A percentile compares a stretch with the other conserved stretches of the same genome.
Conservation (phyloP, 2,113 vertebrate genomes). For the Oreochromis tanganicae region DNA sequence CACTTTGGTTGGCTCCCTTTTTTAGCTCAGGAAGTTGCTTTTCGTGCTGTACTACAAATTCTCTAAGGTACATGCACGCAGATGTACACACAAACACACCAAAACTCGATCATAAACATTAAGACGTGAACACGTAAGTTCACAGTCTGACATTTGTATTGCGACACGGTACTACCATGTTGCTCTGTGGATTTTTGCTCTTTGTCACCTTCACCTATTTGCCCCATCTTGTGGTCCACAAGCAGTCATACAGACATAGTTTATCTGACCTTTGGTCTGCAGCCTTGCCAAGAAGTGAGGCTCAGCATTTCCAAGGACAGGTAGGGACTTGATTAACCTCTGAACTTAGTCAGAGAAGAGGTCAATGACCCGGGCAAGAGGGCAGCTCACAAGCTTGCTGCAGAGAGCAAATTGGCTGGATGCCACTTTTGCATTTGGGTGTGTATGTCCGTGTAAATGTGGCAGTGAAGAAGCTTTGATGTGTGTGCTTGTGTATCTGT, state of each 20-base stretch:
- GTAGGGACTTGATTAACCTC: conserved; percentile 72
- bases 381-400: conserved; percentile 52
- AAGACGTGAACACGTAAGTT: conserved; percentile 1
- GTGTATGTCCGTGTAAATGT: conserved; percentile 5
- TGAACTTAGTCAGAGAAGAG: conserved; percentile 62
- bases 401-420: conserved; percentile 46
- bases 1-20: neutral
- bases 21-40: neutral
- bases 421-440: conserved; percentile 33
- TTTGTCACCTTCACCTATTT: conserved; percentile 59
- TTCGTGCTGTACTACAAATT: conserved; percentile 49
- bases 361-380: conserved; percentile 56
- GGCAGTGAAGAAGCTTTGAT: neutral
- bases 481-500: neutral
- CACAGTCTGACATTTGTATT: conserved; percentile 50
- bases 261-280: conserved; percentile 60
- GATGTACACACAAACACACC: conserved; percentile 7
- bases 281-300: conserved; percentile 41
- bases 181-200: conserved; percentile 25
- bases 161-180: conserved; percentile 8
- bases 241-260: conserved; percentile 64
- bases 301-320: conserved; percentile 68
- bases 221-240: conserved; percentile 32
- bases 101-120: conserved; percentile 31
- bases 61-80: neutral